Percentiles rank a stretch among this genome's conserved stretches.
These are phyloP conservation scores for Antitype chi DNA, from an alignment of 2,888 invertebrate genomes.

Conservation along the genomic window DNA sequence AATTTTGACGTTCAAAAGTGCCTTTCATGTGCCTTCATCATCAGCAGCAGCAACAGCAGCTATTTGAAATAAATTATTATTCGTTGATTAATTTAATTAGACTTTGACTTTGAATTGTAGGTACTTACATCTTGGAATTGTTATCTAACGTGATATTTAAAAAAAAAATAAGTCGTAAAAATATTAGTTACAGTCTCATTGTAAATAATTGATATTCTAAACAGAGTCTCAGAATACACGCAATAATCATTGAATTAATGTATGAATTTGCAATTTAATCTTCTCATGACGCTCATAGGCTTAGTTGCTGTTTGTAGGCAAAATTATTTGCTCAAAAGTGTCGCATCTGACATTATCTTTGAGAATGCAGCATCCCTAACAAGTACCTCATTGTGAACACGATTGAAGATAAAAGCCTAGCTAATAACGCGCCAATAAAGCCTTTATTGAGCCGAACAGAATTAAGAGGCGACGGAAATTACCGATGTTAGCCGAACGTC, in stretches of 20 bases:
- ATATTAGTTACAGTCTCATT: not conserved
- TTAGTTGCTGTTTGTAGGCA: not conserved
- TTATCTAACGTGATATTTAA: not conserved
- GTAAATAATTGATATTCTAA: not conserved
- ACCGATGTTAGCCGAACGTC: constrained; percentile 70
- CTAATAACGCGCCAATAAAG: constrained; percentile 79
- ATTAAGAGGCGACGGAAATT: constrained; percentile 75
- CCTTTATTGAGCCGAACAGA: constrained; percentile 79
- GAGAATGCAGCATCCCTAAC: constrained; percentile 64
- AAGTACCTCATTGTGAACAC: constrained; percentile 77
- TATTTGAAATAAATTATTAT: too few relatives aligned
- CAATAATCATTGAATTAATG: not conserved
- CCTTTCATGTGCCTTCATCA: too few relatives aligned
- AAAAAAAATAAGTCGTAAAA: not conserved
- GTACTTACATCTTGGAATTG: not conserved
- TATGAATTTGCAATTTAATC: not conserved
- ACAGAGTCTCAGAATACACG: not conserved
- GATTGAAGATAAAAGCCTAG: constrained; percentile 77
- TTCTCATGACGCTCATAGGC: too few relatives aligned
- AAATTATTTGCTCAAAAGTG: not conserved
- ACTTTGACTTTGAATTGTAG: too few relatives aligned
- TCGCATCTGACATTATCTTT: constrained; percentile 47
- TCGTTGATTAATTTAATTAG: too few relatives aligned
- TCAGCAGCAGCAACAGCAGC: too few relatives aligned
- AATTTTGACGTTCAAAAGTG: too few relatives aligned